Evolutionary conservation across 2,113 vertebrate species (phyloP).

Genomic region (Oncorhynchus mykiss): DNA sequence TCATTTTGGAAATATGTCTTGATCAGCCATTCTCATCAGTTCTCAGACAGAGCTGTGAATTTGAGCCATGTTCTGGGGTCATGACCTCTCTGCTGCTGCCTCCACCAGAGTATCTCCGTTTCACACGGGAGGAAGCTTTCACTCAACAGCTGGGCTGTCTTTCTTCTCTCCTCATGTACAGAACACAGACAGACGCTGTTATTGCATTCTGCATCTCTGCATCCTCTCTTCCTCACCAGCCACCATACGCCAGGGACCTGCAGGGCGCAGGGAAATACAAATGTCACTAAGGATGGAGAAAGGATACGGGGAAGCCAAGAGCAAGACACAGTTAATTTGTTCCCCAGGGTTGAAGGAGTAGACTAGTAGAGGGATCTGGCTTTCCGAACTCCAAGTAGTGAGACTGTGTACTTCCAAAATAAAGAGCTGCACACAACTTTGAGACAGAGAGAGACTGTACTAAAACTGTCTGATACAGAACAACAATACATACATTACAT

Average conservation of each 20-base stretch:
- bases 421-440: constrained; percentile 10
- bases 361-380: constrained; percentile 45
- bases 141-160: constrained; percentile 49
- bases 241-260: constrained; percentile 51
- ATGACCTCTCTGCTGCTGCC: constrained; percentile 37
- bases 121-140: constrained; percentile 36
- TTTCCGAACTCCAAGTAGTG: constrained; percentile 37
- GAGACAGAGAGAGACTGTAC: neutral
- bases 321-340: constrained; percentile 70
- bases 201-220: constrained; percentile 63
- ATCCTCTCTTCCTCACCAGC: constrained; percentile 47
- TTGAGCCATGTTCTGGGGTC: constrained; percentile 47
- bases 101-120: constrained; percentile 44
- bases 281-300: constrained; percentile 70
- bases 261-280: constrained; percentile 64
- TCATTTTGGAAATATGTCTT: too few relatives aligned
- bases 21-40: neutral
- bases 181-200: constrained; percentile 28
- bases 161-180: constrained; percentile 26
- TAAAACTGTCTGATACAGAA: neutral
- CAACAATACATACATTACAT: neutral
- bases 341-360: constrained; percentile 59
- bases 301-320: constrained; percentile 66
- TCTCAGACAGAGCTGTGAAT: constrained; percentile 42
- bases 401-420: constrained; percentile 49